phyloP scores from a whole-genome alignment of 2,113 vertebrate genomes.

The Ptilonorhynchus violaceus region DNA sequence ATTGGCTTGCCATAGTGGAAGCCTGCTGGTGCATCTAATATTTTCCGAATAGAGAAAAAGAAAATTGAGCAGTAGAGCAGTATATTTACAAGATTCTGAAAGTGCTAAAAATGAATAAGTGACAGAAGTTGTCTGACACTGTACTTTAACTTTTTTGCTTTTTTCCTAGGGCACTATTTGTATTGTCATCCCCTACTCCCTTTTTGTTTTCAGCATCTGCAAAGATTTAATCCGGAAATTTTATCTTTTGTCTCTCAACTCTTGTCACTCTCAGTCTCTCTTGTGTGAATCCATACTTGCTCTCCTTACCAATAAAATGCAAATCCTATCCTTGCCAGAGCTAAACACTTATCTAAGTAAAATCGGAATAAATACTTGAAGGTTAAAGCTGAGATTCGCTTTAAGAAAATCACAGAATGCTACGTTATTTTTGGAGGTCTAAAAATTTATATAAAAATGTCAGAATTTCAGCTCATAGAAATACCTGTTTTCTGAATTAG shows the following conservation, averaged over 20 bases:
- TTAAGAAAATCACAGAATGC: conserved; percentile 34
- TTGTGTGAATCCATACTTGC: conserved; percentile 28
- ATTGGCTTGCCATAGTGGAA: neutral
- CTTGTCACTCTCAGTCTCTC: conserved; percentile 37
- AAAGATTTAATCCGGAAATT: conserved; percentile 51
- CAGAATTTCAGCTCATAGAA: neutral
- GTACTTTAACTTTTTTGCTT: neutral
- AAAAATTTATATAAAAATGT: neutral
- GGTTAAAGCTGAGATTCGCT: conserved; percentile 47
- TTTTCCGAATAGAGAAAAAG: neutral
- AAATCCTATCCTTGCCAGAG: conserved; percentile 57
- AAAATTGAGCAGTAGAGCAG: neutral
- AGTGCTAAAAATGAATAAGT: neutral
- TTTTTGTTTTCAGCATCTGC: conserved; percentile 57
- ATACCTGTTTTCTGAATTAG: neutral
- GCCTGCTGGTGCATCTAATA: neutral
- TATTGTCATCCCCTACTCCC: neutral
- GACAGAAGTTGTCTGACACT: neutral
- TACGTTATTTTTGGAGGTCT: neutral
- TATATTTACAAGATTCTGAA: neutral
- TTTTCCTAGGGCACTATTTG: neutral
- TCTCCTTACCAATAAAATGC: conserved; percentile 68
- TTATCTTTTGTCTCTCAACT: conserved; percentile 29
- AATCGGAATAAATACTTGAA: conserved; percentile 65
- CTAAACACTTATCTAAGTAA: conserved; percentile 41